Evolutionary conservation across 1,140 invertebrate genomes (phyloP), one percentile per base, ranked within the genome.

Genomic region (Hestina assimilis): DNA sequence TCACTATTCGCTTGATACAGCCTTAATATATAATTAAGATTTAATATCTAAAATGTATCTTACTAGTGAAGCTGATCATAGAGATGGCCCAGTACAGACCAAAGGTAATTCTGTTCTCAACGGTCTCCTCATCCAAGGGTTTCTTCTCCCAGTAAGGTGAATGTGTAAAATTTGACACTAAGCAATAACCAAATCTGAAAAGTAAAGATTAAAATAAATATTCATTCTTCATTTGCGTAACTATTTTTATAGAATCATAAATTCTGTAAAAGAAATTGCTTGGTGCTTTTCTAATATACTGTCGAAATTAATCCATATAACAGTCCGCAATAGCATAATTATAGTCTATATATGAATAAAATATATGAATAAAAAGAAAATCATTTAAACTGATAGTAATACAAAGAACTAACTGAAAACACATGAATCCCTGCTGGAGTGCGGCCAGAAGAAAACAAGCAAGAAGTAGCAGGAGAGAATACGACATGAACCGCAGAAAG

Each of bases 51-150:
- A 15, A 21, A 8, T 15, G 6, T 47, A 14, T 66, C 71, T 65
- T 59, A 83, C 80, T 52, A 0, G 76, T 81, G 23, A 82, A 75
- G 2, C 70, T 79, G 7, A 84, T 69, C 69, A 84, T 69, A 8
- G 71, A 79, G 12, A 82, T 71, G 0, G 79, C 69, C 81, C 81
- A 84, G 47, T 82, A 82, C 2, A 84, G 66, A 4, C 72, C 71
- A 17, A 84, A 82, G 0, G 47, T 65, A 0, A 84, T 56, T 3
- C 71, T 59, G 8, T 59, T 40, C 2, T 61, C 48, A 4, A 79
- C 63, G 0, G 65, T 65, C 2, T 66, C 67, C 2, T 69, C 67
- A 23, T 79, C 72, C 20, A 69, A 53, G 0, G 68, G 63, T 7
- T 45, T 45, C 6, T 63, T 23, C 1, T 60, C 53, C 77, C 79